Evolutionary conservation across 2,113 vertebrate species (phyloP), one percentile per base, ranked within the genome.

Genomic region (Mormoops blainvillei): DNA sequence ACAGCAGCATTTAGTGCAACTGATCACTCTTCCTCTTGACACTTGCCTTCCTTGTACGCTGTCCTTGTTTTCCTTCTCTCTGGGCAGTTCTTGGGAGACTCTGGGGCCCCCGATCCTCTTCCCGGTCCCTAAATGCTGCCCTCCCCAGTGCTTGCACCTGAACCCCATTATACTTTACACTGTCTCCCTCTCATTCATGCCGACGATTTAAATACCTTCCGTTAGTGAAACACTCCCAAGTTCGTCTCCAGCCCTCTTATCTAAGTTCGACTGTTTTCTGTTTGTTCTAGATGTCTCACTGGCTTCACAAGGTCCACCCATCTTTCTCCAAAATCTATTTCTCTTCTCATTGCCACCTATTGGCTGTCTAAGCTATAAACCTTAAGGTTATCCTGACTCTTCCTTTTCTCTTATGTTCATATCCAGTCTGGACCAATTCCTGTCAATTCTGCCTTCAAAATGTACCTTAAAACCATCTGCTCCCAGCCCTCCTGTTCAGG

Each of bases 381-480:
- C 38, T 43, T 33, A 36, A 36, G 83, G 77, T 41, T 50, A 11
- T 14, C 50, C 36, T 4, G 13, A 70, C 3, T 63, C 24, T 52
- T 67, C 10, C 19, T 56, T 50, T 77, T 78, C n/a, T 73, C 50
- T 77, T 24, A 45, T 20, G 24, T 41, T 63, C 31, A 63, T 4
- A 26, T 28, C 33, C 19, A 7, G 31, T 48, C 63, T 26, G 20
- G 48, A 10, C 41, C 15, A 52, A 52, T 65, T 20, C 38, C 52
- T n/a, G 9, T 38, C 68, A 90, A 81, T 36, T 83, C 81, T 56
- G 7, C 31, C 89, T 78, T 90, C 45, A 83, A 84, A 15, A 84
- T 14, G 22, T 1, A 52, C 48, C 74, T 77, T n/a, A 9, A 68
- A 80, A 33, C 18, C 50, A 24, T 31, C 50, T 61, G 41, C 12